phyloP scores from a whole-genome alignment of 2,888 invertebrate genomes.

The Lasius fuliginosus region DNA sequence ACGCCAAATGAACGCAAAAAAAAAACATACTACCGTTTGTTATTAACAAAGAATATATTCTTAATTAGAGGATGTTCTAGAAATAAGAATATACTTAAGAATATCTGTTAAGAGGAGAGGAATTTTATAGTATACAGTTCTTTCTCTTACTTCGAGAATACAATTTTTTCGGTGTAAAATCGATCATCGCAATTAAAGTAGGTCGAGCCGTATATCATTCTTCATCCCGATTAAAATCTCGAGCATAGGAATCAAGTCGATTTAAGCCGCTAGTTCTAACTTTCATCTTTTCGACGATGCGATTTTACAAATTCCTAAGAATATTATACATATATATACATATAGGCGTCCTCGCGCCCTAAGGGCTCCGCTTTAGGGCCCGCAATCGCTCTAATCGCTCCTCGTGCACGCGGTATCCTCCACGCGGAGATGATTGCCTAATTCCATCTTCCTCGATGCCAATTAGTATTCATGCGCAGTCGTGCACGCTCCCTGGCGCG shows the following conservation, averaged over 20 bases:
- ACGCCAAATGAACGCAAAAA: too few relatives aligned
- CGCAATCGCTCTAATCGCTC: conserved; percentile 42
- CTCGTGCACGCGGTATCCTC: conserved; percentile 68
- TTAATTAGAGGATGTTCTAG: too few relatives aligned
- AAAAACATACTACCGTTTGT: too few relatives aligned
- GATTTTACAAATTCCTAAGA: background rate
- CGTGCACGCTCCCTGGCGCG: conserved; percentile 6
- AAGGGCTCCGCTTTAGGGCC: conserved; percentile 12
- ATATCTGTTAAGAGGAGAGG: too few relatives aligned
- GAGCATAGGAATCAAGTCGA: background rate
- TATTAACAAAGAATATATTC: too few relatives aligned
- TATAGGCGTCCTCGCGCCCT: background rate
- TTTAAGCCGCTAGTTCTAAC: background rate
- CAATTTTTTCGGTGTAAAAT: too few relatives aligned
- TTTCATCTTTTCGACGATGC: background rate
- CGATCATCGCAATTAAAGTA: background rate
- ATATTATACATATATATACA: too few relatives aligned
- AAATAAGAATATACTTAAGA: too few relatives aligned
- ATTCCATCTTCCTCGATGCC: conserved; percentile 80
- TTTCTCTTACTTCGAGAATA: too few relatives aligned
- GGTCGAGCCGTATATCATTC: background rate
- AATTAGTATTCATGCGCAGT: conserved; percentile 81
- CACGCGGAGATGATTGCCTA: conserved; percentile 80
- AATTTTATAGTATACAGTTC: too few relatives aligned
- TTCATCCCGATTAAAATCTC: background rate